phyloP scores from a whole-genome alignment of 2,113 vertebrate species.

The Acrocephalus arundinaceus region DNA sequence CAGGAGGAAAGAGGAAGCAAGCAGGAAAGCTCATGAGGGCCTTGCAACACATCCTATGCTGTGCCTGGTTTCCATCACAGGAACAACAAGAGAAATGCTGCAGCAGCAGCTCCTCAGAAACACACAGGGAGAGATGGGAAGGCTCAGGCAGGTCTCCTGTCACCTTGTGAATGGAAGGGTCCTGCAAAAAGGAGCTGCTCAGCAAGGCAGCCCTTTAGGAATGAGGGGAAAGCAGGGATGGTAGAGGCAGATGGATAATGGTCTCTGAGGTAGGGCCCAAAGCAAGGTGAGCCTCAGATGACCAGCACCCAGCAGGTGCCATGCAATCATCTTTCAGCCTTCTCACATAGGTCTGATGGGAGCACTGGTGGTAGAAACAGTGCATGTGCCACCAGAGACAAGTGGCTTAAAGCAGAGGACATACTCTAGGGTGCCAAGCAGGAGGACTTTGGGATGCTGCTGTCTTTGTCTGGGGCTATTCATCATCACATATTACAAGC shows the following conservation, averaged over 20 bases:
- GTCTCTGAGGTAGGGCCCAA: not conserved
- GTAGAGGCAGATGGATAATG: not conserved
- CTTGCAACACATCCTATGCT: not conserved
- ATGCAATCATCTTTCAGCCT: not conserved
- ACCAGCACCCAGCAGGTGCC: not conserved
- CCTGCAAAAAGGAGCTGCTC: not conserved
- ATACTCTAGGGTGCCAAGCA: not conserved
- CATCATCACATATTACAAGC: not conserved
- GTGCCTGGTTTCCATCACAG: not conserved
- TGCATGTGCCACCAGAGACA: not conserved
- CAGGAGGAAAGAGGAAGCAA: constrained; percentile 35
- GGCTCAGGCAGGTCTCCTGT: not conserved
- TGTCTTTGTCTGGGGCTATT: not conserved
- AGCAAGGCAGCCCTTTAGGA: not conserved
- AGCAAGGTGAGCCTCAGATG: not conserved
- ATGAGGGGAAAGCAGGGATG: not conserved
- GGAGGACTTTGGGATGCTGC: not conserved
- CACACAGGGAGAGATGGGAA: not conserved
- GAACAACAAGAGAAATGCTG: not conserved
- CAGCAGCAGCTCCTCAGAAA: not conserved
- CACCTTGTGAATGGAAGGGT: not conserved
- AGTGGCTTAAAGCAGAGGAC: not conserved
- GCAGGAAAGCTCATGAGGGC: not conserved
- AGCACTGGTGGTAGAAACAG: not conserved
- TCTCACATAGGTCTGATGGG: not conserved